Evolutionary conservation across 1,140 invertebrate genomes (phyloP).

Genomic region (Bradysia coprophila): DNA sequence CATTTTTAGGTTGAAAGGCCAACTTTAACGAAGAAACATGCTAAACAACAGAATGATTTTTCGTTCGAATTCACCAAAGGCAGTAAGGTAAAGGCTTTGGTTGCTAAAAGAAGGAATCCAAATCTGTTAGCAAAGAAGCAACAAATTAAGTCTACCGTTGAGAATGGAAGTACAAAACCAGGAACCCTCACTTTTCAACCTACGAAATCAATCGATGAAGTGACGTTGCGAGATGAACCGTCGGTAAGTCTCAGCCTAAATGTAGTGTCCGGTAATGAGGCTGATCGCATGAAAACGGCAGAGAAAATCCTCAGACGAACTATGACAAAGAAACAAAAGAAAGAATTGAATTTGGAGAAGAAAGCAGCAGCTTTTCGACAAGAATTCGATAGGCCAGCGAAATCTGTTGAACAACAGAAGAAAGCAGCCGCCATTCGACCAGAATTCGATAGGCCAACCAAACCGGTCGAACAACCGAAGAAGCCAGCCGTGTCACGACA

Average conservation of each 20-base stretch:
- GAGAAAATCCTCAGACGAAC: neutral
- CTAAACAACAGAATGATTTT: conserved; percentile 1
- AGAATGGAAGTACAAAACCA: too few species aligned
- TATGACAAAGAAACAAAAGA: neutral
- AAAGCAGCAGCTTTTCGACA: neutral
- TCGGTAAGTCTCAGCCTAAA: neutral
- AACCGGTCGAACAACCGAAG: neutral
- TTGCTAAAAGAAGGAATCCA: conserved; percentile 1
- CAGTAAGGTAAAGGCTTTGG: conserved; percentile 2
- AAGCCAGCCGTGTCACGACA: neutral
- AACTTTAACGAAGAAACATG: neutral
- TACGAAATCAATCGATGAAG: neutral
- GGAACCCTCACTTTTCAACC: neutral
- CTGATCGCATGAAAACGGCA: neutral
- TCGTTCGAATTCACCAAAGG: conserved; percentile 3
- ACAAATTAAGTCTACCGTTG: neutral
- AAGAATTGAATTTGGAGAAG: neutral
- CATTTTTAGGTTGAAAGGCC: too few species aligned
- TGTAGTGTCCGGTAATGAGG: neutral
- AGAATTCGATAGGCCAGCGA: too few species aligned
- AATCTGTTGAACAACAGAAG: neutral
- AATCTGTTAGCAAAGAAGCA: neutral
- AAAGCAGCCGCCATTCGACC: neutral
- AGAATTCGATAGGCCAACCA: too few species aligned
- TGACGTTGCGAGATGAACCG: neutral